Evolutionary conservation across 2,113 vertebrate species (phyloP).

Genomic region (Rynchops niger): DNA sequence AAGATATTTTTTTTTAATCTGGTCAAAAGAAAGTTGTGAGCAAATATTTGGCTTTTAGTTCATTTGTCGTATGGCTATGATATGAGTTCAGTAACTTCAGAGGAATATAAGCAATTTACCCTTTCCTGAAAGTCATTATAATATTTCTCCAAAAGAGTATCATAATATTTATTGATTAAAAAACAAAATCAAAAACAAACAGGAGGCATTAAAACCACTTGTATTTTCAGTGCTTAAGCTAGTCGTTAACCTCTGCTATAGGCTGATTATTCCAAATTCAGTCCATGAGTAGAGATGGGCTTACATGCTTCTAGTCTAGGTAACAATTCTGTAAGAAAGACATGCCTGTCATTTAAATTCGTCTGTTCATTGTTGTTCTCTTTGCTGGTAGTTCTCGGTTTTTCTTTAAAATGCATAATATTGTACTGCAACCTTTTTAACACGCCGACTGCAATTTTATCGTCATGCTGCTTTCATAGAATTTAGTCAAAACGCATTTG

Average conservation of each 20-base stretch:
- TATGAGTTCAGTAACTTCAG: neutral
- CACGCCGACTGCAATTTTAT: neutral
- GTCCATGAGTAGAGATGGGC: neutral
- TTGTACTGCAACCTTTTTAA: neutral
- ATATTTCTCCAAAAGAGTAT: neutral
- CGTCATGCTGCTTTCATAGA: neutral
- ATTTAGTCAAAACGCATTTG: neutral
- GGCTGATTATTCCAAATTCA: neutral
- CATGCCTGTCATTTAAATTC: neutral
- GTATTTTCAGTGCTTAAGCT: neutral
- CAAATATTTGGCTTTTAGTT: neutral
- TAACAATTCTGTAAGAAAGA: neutral
- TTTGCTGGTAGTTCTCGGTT: neutral
- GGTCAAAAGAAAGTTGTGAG: neutral
- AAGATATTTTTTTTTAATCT: neutral
- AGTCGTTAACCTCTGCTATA: neutral
- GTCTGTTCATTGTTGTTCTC: neutral
- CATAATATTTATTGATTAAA: neutral
- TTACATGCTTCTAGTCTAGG: neutral
- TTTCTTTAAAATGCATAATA: neutral
- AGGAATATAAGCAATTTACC: neutral
- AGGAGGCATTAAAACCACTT: neutral
- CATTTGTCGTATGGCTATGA: neutral
- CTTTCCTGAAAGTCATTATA: neutral
- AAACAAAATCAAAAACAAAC: neutral